Evolutionary conservation across 92 coral and sea anemone species (phyloP).

Genomic region (Epizoanthus scotinus): DNA sequence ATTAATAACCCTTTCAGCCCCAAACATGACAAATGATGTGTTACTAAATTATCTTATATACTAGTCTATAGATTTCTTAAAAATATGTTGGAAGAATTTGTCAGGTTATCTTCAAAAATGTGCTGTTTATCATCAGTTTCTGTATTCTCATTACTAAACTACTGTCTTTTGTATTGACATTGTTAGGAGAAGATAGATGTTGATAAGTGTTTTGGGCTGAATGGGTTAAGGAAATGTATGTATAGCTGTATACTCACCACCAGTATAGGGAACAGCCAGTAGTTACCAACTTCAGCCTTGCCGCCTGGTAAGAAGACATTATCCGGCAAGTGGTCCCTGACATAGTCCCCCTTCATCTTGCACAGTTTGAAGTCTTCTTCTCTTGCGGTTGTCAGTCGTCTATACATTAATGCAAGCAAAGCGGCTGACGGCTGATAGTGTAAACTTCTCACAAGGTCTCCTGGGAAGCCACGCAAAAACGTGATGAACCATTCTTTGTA

Average conservation of each 20-base stretch:
- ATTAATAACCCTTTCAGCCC: too few relatives aligned
- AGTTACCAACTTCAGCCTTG: conserved; percentile 69
- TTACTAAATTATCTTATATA: too few relatives aligned
- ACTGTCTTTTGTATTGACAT: too few relatives aligned
- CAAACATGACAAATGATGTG: too few relatives aligned
- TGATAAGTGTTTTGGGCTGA: too few relatives aligned
- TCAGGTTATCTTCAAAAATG: too few relatives aligned
- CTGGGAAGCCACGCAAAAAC: conserved; percentile 92
- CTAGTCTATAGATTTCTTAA: too few relatives aligned
- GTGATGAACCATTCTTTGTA: conserved; percentile 81
- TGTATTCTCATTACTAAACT: too few relatives aligned
- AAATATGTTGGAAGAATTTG: too few relatives aligned
- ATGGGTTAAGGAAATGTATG: too few relatives aligned
- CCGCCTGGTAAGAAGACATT: conserved; percentile 87
- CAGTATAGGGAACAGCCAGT: conserved; percentile 92
- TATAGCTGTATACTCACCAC: conserved; percentile 71
- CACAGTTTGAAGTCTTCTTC: conserved; percentile 62
- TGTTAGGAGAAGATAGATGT: too few relatives aligned
- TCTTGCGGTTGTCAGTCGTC: conserved; percentile 59
- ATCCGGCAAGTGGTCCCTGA: conserved; percentile 66
- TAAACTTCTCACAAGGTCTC: conserved; percentile 57
- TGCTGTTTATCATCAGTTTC: too few relatives aligned
- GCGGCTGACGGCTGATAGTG: conserved; percentile 84
- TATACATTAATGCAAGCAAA: conserved; percentile 77
- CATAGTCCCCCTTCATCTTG: conserved; percentile 92